Evolutionary conservation across 2,113 vertebrate species (phyloP).

Genomic region (Ammodytes marinus): DNA sequence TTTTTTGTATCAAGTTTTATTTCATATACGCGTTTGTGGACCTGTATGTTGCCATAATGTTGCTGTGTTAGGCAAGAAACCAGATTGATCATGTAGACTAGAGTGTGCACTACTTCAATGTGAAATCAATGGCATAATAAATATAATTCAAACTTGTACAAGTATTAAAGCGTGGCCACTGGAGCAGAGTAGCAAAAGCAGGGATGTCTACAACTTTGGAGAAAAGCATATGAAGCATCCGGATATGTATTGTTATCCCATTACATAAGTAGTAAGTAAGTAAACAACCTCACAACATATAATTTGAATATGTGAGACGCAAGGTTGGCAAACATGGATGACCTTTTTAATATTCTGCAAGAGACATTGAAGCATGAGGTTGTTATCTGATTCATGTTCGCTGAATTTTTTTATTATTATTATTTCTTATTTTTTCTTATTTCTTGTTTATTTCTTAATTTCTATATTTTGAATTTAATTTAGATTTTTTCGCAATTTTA

Average conservation of each 20-base stretch:
- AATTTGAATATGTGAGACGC: conserved; percentile 16
- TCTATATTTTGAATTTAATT: too few relatives aligned
- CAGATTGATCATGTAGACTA: conserved; percentile 31
- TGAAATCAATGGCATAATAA: conserved; percentile 39
- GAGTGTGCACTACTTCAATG: conserved; percentile 20
- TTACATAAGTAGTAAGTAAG: conserved; percentile 31
- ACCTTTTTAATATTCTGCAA: too few relatives aligned
- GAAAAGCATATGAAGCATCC: conserved; percentile 29
- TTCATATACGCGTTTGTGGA: conserved; percentile 40
- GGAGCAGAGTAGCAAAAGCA: background rate
- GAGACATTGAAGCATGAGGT: too few relatives aligned
- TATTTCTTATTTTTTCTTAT: too few relatives aligned
- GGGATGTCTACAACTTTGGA: conserved; percentile 23
- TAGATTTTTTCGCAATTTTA: too few relatives aligned
- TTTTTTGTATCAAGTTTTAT: conserved; percentile 25
- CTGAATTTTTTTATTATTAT: too few relatives aligned
- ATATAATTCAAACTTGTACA: conserved; percentile 27
- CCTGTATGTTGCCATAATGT: conserved; percentile 23
- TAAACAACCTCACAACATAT: conserved; percentile 21
- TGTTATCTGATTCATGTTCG: too few relatives aligned
- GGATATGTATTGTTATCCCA: conserved; percentile 48
- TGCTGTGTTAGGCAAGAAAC: conserved; percentile 62
- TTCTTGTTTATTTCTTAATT: too few relatives aligned
- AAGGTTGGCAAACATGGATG: conserved; percentile 40
- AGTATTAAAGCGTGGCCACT: background rate